These are phyloP conservation scores for Stenodera caucasica DNA, from an alignment of 2,888 invertebrate genomes.

Conservation along the genomic window DNA sequence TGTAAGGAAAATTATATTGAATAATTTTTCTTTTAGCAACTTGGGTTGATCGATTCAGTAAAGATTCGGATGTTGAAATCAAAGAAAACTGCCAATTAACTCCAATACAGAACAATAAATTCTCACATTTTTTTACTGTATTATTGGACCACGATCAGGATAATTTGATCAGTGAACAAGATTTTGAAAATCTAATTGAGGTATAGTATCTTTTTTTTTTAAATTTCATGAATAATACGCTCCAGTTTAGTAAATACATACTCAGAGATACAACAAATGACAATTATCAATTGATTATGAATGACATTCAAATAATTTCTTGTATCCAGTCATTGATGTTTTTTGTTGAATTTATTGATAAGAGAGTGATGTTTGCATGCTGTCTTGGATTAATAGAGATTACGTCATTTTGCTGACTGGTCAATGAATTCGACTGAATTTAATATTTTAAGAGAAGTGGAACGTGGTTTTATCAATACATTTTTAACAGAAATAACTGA, in stretches of 20 bases:
- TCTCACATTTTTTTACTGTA: constrained; percentile 71
- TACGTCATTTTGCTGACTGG: constrained; percentile 78
- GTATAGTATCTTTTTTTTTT: constrained; percentile 48
- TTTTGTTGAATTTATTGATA: constrained; percentile 2
- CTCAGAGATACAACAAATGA: too few species aligned
- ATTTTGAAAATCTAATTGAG: constrained; percentile 71
- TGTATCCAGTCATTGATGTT: not conserved
- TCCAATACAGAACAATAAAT: constrained; percentile 68
- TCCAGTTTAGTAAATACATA: too few species aligned
- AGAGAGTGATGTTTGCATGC: constrained; percentile 40
- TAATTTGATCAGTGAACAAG: constrained; percentile 70
- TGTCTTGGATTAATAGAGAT: constrained; percentile 55
- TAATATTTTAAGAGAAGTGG: constrained; percentile 71
- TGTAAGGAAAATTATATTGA: not conserved
- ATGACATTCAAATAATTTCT: too few species aligned
- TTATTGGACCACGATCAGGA: constrained; percentile 73
- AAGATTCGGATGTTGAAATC: constrained; percentile 63
- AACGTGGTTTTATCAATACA: constrained; percentile 69
- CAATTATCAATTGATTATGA: too few species aligned
- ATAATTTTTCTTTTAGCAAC: constrained; percentile 60
- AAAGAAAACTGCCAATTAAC: constrained; percentile 63
- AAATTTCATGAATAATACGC: too few species aligned
- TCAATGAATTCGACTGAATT: constrained; percentile 72
- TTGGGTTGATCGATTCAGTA: constrained; percentile 74
- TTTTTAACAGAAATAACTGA: constrained; percentile 64